phyloP scores from a whole-genome alignment of 2,797 vertebrate genomes.

The Agapornis canus region DNA sequence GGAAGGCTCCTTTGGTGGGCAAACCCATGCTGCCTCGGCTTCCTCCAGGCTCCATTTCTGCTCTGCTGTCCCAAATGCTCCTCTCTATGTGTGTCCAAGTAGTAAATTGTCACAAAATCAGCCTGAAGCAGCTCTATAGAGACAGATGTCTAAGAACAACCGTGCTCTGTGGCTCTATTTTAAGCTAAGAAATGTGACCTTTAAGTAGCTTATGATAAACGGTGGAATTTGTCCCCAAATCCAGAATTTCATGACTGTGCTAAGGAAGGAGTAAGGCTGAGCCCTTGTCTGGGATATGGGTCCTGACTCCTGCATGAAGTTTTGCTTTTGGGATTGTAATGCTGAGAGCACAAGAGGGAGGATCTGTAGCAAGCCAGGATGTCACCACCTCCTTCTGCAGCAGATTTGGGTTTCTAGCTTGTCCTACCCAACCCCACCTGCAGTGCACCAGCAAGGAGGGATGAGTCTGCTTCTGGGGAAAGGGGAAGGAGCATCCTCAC shows the following conservation, averaged over 20 bases:
- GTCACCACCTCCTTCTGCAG: background rate
- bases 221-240: background rate
- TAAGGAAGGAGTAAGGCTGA: accelerated
- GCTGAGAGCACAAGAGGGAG: background rate
- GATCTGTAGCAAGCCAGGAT: background rate
- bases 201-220: background rate
- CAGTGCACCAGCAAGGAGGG: background rate
- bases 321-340: accelerated
- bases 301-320: background rate
- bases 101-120: background rate
- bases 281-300: accelerated
- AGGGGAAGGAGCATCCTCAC: background rate
- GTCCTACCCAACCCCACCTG: background rate
- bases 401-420: background rate
- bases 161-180: background rate
- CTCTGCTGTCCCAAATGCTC: accelerated
- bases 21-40: background rate
- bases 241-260: background rate
- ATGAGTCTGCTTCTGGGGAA: accelerated
- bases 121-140: background rate
- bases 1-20: background rate
- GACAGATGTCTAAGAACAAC: background rate
- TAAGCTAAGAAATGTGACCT: background rate
- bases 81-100: accelerated
- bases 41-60: background rate